These are phyloP conservation scores for Drosophila putrida DNA, from an alignment of 2,888 invertebrate species.

Conservation along the genomic window DNA sequence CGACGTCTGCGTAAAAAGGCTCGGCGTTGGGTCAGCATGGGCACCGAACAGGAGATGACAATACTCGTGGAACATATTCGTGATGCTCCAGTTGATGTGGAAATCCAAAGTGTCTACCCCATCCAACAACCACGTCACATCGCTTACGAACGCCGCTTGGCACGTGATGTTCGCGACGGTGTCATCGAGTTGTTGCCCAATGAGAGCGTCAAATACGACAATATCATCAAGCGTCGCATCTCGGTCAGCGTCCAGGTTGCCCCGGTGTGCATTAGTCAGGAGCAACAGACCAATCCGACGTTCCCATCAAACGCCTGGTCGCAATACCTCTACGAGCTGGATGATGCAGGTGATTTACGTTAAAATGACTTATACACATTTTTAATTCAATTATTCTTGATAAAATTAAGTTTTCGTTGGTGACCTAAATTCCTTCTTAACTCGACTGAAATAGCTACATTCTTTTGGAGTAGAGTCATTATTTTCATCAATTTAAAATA, in stretches of 20 bases:
- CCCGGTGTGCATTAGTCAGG: constrained; percentile 85
- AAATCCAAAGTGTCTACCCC: constrained; percentile 89
- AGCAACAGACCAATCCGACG: constrained; percentile 89
- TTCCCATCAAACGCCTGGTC: constrained; percentile 90
- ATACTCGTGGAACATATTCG: constrained; percentile 86
- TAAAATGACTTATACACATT: neutral
- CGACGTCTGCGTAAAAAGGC: constrained; percentile 87
- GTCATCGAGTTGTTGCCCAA: constrained; percentile 88
- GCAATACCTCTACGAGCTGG: constrained; percentile 87
- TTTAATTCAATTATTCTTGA: neutral
- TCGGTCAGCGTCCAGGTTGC: constrained; percentile 88
- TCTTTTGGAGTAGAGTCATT: no score
- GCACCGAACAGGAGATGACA: constrained; percentile 89
- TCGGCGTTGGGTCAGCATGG: constrained; percentile 87
- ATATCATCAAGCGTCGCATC: constrained; percentile 87
- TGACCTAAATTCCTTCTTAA: no score
- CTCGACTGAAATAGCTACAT: no score
- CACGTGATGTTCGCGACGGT: constrained; percentile 88
- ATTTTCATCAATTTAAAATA: no score
- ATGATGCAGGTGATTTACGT: constrained; percentile 77
- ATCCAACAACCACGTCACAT: constrained; percentile 85
- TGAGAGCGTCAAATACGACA: constrained; percentile 86
- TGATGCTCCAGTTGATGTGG: constrained; percentile 88
- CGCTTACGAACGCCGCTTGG: constrained; percentile 86
- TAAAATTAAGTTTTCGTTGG: no score